Percentiles rank a stretch among this genome's conserved stretches.
These are phyloP conservation scores for Anarhynchus alexandrinus DNA, from an alignment of 2,113 vertebrate genomes.

Conservation along the genomic window DNA sequence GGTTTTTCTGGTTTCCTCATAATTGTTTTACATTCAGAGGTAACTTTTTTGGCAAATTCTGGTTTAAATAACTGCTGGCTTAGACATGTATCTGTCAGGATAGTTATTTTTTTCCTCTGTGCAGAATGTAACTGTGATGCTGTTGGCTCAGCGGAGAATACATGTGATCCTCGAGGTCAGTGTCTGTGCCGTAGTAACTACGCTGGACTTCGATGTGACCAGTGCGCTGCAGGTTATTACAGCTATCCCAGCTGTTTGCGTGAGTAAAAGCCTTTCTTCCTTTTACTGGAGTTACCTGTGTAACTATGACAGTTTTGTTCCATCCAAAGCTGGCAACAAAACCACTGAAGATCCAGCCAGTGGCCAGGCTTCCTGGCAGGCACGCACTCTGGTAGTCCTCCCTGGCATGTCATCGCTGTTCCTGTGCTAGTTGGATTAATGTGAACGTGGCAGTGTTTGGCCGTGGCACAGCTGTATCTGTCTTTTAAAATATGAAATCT, in stretches of 20 bases:
- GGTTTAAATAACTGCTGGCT: background rate
- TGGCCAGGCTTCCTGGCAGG: background rate
- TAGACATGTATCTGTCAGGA: background rate
- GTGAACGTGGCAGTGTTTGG: background rate
- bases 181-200: conserved; percentile 72
- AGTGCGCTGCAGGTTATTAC: conserved; percentile 73
- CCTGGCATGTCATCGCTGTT: fast-evolving
- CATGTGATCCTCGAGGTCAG: conserved; percentile 63
- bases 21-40: background rate
- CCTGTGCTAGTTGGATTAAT: background rate
- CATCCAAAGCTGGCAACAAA: background rate
- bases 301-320: background rate
- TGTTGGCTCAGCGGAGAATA: conserved; percentile 64
- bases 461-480: background rate
- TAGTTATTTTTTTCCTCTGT: background rate
- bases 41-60: background rate
- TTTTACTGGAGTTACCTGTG: background rate
- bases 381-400: background rate
- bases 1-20: background rate
- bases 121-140: conserved; percentile 74
- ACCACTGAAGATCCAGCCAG: background rate
- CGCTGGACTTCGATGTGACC: conserved; percentile 68
- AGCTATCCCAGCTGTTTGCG: conserved; percentile 77
- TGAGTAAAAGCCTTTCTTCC: conserved; percentile 37
- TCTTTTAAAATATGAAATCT: background rate